Conservation (phyloP, 2,113 vertebrate genomes). For the Naja naja region DNA sequence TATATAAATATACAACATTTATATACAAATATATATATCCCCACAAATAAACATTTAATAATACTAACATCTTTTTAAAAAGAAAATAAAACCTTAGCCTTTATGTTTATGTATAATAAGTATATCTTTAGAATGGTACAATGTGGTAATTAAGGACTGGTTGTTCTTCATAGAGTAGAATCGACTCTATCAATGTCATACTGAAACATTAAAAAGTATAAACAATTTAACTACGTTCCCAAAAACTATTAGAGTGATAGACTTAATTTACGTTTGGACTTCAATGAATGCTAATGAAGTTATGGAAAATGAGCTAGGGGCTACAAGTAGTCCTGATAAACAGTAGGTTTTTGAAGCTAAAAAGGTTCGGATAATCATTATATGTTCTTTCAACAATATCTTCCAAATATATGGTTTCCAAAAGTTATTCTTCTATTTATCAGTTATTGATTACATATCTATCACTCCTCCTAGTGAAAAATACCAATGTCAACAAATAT, state of each 20-base stretch:
- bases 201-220: constrained; percentile 10
- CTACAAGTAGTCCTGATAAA: constrained; percentile 1
- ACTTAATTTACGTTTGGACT: constrained; percentile 1
- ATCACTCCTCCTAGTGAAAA: neutral
- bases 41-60: neutral
- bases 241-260: constrained; percentile 23
- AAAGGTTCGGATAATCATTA: neutral
- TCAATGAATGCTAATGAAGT: constrained; percentile 7
- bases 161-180: constrained; percentile 8
- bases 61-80: neutral
- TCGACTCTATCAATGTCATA: neutral
- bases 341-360: constrained; percentile 1
- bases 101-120: neutral
- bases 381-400: constrained; percentile 3
- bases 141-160: neutral
- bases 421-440: neutral
- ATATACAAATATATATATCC: neutral
- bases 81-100: neutral
- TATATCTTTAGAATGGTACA: neutral
- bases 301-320: constrained; percentile 15
- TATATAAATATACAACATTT: constrained; percentile 9
- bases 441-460: neutral
- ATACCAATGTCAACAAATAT: neutral
- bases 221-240: constrained; percentile 24
- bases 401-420: constrained; percentile 19